Percentiles rank a stretch among this genome's conserved stretches.
phyloP scores from a whole-genome alignment of 2,113 vertebrate species.

The Grus americana region DNA sequence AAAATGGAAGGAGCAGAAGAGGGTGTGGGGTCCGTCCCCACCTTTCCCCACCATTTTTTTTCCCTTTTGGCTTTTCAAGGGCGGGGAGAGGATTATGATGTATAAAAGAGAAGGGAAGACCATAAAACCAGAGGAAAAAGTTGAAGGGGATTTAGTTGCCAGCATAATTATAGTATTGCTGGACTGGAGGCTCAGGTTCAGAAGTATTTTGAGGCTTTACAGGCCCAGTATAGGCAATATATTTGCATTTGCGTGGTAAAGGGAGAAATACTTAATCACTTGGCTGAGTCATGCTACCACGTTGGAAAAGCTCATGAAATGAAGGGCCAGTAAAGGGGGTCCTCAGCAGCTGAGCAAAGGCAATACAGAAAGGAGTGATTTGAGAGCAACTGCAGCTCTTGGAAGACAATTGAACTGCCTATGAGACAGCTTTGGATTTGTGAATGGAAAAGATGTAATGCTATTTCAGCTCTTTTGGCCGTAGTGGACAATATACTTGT shows the following conservation, averaged over 20 bases:
- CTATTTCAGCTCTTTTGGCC: neutral
- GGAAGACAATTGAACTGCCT: neutral
- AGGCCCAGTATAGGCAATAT: neutral
- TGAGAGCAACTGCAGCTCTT: neutral
- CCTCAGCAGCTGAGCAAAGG: neutral
- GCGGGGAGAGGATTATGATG: neutral
- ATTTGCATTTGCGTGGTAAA: neutral
- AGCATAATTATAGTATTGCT: neutral
- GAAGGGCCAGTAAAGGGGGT: neutral
- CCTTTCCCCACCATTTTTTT: fast-evolving
- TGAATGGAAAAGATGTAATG: neutral
- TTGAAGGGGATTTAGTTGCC: neutral
- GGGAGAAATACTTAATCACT: neutral
- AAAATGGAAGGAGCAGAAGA: neutral
- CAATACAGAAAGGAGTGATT: neutral
- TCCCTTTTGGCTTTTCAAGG: neutral
- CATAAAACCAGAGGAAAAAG: neutral
- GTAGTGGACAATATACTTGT: neutral
- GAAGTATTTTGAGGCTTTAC: neutral
- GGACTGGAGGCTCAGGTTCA: neutral
- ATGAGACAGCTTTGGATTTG: neutral
- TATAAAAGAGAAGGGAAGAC: neutral
- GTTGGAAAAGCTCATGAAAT: neutral
- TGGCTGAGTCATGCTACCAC: neutral
- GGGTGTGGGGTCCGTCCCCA: neutral